Conservation (phyloP, 2,113 vertebrate species). For the Pachyramphus minor region DNA sequence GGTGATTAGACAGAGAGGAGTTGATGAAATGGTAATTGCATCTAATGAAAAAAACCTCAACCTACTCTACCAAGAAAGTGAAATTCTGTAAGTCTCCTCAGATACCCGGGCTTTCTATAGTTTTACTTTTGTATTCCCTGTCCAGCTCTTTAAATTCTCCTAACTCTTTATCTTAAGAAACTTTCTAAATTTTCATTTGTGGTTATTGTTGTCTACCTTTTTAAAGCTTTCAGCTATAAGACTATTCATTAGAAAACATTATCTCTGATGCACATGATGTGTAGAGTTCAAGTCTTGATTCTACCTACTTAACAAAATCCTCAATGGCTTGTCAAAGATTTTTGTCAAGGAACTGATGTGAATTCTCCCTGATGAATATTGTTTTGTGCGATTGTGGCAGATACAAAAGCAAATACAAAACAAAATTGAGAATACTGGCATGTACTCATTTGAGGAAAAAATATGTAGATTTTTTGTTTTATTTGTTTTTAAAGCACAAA, state of each 20-base stretch:
- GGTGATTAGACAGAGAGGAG: neutral
- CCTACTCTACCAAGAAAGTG: neutral
- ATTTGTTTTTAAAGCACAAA: neutral
- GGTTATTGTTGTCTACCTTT: neutral
- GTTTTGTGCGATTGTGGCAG: neutral
- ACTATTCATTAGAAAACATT: neutral
- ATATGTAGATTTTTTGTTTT: accelerated
- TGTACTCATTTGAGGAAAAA: neutral
- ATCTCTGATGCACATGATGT: neutral
- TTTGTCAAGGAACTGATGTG: neutral
- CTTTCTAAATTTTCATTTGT: neutral
- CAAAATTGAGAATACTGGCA: neutral
- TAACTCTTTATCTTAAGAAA: neutral
- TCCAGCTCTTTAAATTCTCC: neutral
- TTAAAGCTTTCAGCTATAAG: neutral
- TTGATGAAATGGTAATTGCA: neutral
- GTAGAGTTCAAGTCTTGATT: neutral
- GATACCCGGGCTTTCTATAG: neutral
- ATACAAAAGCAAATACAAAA: neutral
- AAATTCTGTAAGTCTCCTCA: neutral
- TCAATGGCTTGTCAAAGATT: neutral
- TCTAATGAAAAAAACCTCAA: neutral
- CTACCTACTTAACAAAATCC: neutral
- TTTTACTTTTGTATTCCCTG: neutral
- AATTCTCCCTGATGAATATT: neutral